Conservation (phyloP, 2,113 vertebrate species). For the Corvus cornix region DNA sequence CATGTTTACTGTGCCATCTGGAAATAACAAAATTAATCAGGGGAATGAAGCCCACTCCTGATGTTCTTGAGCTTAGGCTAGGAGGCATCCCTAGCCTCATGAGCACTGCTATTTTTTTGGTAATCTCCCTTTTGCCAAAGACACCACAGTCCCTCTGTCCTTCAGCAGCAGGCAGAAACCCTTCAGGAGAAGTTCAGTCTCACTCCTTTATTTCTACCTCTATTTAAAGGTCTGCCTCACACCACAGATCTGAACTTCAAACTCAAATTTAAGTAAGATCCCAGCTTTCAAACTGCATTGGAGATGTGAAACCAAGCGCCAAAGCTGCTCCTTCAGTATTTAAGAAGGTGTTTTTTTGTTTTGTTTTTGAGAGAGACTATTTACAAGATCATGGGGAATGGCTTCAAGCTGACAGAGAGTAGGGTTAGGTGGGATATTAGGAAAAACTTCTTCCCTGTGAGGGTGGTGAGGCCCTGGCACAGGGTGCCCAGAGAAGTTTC, state of each 20-base stretch:
- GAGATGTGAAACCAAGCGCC: neutral
- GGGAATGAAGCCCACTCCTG: neutral
- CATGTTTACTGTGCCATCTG: neutral
- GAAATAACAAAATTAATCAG: neutral
- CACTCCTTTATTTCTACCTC: neutral
- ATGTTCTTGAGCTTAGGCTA: neutral
- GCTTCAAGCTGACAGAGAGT: neutral
- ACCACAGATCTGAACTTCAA: neutral
- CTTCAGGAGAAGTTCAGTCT: neutral
- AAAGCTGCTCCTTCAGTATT: neutral
- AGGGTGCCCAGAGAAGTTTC: neutral
- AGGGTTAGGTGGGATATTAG: neutral
- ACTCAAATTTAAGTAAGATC: neutral
- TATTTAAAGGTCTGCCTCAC: neutral
- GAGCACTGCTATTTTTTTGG: rapidly evolving
- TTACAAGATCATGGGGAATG: neutral
- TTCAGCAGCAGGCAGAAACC: neutral
- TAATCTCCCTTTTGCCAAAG: neutral
- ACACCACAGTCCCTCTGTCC: neutral
- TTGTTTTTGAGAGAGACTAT: neutral
- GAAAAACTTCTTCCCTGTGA: neutral
- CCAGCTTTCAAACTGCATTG: neutral
- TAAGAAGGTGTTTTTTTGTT: neutral
- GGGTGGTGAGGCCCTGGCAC: rapidly evolving
- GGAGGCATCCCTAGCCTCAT: neutral